Conservation (phyloP, 2,113 vertebrate genomes). For the Datnioides undecimradiatus region DNA sequence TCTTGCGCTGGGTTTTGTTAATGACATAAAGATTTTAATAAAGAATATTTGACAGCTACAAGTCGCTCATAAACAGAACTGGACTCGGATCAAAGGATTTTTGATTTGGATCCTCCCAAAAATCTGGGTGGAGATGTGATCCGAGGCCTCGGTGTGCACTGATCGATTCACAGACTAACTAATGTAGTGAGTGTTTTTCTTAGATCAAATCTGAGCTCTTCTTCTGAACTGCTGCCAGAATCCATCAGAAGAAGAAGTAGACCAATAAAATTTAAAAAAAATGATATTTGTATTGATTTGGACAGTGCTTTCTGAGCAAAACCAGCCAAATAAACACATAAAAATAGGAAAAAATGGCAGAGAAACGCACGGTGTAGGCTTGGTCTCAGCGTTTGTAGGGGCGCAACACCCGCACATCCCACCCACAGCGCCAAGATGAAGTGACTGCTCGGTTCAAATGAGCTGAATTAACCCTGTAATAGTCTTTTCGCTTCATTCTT, state of each 20-base stretch:
- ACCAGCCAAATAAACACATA: not conserved
- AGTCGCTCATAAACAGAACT: not conserved
- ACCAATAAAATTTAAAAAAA: no score
- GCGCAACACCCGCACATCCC: no score
- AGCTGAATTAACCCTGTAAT: no score
- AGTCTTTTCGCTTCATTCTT: no score
- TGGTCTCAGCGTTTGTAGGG: no score
- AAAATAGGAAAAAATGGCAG: no score
- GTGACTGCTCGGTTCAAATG: no score
- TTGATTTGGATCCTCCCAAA: not conserved
- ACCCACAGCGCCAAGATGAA: no score
- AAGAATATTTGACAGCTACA: not conserved
- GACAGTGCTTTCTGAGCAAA: not conserved
- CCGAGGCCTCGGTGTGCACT: not conserved
- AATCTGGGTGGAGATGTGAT: not conserved
- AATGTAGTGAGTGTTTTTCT: not conserved
- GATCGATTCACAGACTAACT: slow-evolving; percentile 11
- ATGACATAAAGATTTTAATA: not conserved
- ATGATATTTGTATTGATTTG: no score
- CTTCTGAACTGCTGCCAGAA: not conserved
- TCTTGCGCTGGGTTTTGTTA: not conserved
- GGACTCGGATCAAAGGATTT: not conserved
- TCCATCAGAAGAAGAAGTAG: no score
- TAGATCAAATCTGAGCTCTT: not conserved
- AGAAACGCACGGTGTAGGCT: no score